A percentile compares a stretch with the other conserved stretches of the same genome.
Conservation (phyloP, 1,140 invertebrate species). For the Hyles euphorbiae region DNA sequence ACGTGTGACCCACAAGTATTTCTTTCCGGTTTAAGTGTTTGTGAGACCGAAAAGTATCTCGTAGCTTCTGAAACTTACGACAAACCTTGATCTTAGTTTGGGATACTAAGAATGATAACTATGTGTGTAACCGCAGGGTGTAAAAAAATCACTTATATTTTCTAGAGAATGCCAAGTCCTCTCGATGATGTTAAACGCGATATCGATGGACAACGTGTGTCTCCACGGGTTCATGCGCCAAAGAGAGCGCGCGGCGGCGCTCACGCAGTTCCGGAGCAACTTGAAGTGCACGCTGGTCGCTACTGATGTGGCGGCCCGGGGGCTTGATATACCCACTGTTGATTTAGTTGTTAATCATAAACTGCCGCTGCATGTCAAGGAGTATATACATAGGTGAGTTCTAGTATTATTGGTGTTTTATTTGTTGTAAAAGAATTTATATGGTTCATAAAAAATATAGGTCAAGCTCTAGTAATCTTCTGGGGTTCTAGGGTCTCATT, state of each 20-base stretch:
- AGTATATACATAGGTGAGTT: slow-evolving; percentile 90
- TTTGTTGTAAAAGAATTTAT: too few relatives aligned
- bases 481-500: too few relatives aligned
- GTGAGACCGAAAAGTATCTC: too few relatives aligned
- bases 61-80: too few relatives aligned
- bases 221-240: slow-evolving; percentile 92
- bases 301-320: slow-evolving; percentile 97
- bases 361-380: slow-evolving; percentile 91
- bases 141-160: background rate
- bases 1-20: too few relatives aligned
- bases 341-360: slow-evolving; percentile 96
- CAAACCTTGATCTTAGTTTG: too few relatives aligned
- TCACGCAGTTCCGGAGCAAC: slow-evolving; percentile 92
- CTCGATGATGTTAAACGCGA: slow-evolving; percentile 89
- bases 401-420: background rate
- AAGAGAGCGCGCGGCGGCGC: slow-evolving; percentile 84
- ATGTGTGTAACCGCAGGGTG: too few relatives aligned
- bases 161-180: slow-evolving; percentile 88
- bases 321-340: slow-evolving; percentile 92
- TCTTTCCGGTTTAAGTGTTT: too few relatives aligned
- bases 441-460: too few relatives aligned
- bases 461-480: too few relatives aligned
- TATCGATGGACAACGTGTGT: slow-evolving; percentile 91
- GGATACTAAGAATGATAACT: too few relatives aligned
- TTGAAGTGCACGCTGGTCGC: slow-evolving; percentile 92